A percentile compares a stretch with the other conserved stretches of the same genome.
These are phyloP conservation scores for Heliconius ismenius DNA, from an alignment of 2,888 invertebrate species.

Conservation along the genomic window DNA sequence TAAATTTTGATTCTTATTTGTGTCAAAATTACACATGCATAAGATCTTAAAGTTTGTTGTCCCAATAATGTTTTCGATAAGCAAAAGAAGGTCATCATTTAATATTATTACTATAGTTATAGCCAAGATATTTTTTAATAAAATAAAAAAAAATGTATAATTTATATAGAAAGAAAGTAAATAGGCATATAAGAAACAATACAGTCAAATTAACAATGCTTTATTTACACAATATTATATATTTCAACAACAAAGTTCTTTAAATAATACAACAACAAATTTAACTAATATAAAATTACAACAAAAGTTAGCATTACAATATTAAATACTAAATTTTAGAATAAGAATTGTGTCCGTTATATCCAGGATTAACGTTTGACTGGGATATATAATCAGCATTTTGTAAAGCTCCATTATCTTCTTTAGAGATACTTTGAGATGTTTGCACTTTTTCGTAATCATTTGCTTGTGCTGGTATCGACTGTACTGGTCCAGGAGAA, in stretches of 20 bases:
- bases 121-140: neutral
- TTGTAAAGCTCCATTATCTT: slow-evolving; percentile 66
- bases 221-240: slow-evolving; percentile 30
- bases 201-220: slow-evolving; percentile 1
- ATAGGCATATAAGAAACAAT: neutral
- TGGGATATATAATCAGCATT: slow-evolving; percentile 62
- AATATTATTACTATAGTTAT: neutral
- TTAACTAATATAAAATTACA: slow-evolving; percentile 17
- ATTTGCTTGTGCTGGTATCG: slow-evolving; percentile 51
- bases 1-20: neutral
- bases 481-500: slow-evolving; percentile 53
- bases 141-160: too few relatives aligned
- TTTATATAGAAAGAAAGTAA: neutral
- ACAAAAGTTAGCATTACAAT: neutral
- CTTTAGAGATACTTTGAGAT: slow-evolving; percentile 62
- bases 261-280: slow-evolving; percentile 29
- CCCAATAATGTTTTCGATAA: neutral
- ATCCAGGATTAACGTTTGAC: slow-evolving; percentile 61
- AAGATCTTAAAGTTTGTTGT: neutral
- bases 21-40: neutral
- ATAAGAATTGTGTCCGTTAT: slow-evolving; percentile 60
- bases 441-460: slow-evolving; percentile 68
- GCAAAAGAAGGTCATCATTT: neutral
- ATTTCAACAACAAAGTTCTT: slow-evolving; percentile 26
- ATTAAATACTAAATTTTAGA: slow-evolving; percentile 37